Evolutionary conservation across 2,888 invertebrate species (phyloP).

Genomic region (Rotaria sp.): DNA sequence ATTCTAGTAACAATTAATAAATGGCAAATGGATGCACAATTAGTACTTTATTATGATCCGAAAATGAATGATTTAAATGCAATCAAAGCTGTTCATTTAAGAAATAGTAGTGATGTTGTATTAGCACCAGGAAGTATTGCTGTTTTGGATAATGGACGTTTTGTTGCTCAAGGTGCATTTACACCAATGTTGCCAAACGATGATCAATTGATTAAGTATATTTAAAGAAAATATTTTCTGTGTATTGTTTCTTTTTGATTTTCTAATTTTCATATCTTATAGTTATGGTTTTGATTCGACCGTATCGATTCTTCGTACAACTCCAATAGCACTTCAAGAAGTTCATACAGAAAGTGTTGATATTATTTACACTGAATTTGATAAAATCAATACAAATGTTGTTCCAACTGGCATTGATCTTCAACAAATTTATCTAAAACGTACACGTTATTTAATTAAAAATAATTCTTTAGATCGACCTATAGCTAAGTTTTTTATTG

Average conservation of each 20-base stretch:
- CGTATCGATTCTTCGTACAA: background rate
- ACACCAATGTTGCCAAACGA: background rate
- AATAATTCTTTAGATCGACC: background rate
- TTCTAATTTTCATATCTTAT: background rate
- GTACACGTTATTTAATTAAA: slow-evolving; percentile 10
- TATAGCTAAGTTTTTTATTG: background rate
- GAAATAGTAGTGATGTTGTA: background rate
- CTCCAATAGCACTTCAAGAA: background rate
- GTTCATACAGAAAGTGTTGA: slow-evolving; percentile 13
- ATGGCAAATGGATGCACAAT: slow-evolving; percentile 2
- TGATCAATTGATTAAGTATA: slow-evolving; percentile 15
- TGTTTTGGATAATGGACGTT: background rate
- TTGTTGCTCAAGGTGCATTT: background rate
- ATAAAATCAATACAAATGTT: background rate
- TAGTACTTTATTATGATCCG: slow-evolving; percentile 18
- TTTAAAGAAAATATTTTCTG: background rate
- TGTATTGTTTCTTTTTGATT: background rate
- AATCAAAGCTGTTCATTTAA: slow-evolving; percentile 21
- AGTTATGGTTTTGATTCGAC: slow-evolving; percentile 21
- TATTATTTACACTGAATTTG: background rate
- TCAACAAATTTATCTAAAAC: background rate
- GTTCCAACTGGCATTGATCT: background rate
- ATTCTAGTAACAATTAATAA: background rate
- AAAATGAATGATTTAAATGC: slow-evolving; percentile 23
- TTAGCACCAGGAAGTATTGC: slow-evolving; percentile 15